These are phyloP conservation scores for Peromyscus attwateri DNA, from an alignment of 2,797 vertebrate species.

Conservation along the genomic window DNA sequence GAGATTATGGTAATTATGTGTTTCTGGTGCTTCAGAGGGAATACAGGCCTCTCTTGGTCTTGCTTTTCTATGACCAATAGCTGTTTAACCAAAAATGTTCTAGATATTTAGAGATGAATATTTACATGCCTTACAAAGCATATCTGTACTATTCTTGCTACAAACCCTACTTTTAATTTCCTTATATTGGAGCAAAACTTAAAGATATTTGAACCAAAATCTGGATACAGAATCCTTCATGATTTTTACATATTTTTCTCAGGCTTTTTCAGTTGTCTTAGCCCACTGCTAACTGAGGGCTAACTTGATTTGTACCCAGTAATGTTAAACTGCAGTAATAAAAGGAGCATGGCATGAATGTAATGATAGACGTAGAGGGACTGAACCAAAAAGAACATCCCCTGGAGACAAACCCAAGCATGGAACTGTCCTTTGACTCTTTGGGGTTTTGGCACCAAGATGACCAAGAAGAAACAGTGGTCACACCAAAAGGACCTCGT, in stretches of 20 bases:
- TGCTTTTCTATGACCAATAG: background rate
- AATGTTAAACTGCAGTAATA: background rate
- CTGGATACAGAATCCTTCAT: background rate
- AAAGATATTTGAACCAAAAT: slow-evolving; percentile 16
- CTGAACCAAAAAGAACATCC: background rate
- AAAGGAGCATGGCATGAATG: background rate
- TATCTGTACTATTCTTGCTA: background rate
- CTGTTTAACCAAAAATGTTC: background rate
- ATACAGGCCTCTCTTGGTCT: background rate
- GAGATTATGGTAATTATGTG: slow-evolving; percentile 45
- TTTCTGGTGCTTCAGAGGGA: background rate
- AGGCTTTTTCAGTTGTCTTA: slow-evolving; percentile 30
- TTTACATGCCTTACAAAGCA: background rate
- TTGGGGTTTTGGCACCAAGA: background rate
- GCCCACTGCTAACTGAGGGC: background rate
- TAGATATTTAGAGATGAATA: background rate
- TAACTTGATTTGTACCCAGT: background rate
- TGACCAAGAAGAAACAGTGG: background rate
- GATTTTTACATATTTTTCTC: background rate
- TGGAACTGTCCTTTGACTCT: background rate
- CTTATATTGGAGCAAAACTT: background rate
- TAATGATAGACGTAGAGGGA: background rate
- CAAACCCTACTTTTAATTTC: background rate
- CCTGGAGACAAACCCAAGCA: background rate
- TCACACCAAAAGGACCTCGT: background rate